Evolutionary conservation across 1,140 invertebrate genomes (phyloP).

Genomic region (Diachasmimorpha longicaudata): DNA sequence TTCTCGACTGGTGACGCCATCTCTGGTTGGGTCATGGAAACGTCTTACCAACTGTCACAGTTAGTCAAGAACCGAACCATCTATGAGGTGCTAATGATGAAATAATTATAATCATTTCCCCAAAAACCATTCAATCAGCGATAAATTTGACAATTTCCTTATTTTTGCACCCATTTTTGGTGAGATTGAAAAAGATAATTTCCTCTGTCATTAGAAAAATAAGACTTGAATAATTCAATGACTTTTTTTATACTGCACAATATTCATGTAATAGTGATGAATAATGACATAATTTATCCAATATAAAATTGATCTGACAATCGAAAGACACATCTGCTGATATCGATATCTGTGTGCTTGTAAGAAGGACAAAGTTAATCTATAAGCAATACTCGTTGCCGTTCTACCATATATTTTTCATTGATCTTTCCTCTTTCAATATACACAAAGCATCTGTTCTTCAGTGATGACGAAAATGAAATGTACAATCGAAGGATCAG

Average conservation of each 20-base stretch:
- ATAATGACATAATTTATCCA: no score
- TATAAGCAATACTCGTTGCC: neutral
- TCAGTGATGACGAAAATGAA: neutral
- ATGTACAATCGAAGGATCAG: neutral
- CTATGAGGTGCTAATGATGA: no score
- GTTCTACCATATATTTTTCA: neutral
- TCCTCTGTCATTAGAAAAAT: no score
- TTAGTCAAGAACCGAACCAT: slow-evolving; percentile 44
- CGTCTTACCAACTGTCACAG: neutral
- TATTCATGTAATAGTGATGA: neutral
- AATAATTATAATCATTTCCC: no score
- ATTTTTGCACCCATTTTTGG: no score
- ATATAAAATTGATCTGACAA: no score
- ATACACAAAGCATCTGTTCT: neutral
- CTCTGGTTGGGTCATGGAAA: slow-evolving; percentile 32
- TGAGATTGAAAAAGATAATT: no score
- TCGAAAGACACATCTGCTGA: neutral
- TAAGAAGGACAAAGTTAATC: neutral
- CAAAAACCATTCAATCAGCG: no score
- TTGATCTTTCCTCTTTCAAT: neutral
- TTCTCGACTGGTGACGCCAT: slow-evolving; percentile 39
- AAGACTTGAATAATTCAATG: no score
- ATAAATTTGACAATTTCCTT: no score
- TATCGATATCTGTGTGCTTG: neutral
- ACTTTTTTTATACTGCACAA: no score